phyloP scores from a whole-genome alignment of 2,888 invertebrate species.

The Morpho deidamia region DNA sequence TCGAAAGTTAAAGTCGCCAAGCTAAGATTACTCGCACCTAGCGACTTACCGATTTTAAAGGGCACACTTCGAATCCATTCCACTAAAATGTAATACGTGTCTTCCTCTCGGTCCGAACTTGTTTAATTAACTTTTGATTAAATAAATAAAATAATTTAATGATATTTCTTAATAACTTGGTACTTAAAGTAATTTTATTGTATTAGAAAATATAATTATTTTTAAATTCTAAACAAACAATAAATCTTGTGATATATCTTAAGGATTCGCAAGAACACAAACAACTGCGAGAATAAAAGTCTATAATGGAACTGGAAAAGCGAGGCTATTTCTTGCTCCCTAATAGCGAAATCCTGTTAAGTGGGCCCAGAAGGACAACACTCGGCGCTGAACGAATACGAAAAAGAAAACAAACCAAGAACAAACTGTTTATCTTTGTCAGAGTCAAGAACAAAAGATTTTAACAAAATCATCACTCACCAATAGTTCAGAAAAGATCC shows the following conservation, averaged over 20 bases:
- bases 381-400: not conserved
- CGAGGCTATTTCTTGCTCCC: not conserved
- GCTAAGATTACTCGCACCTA: no score
- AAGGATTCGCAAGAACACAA: not conserved
- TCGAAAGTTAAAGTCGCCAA: no score
- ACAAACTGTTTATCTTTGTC: constrained; percentile 5
- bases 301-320: not conserved
- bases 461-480: constrained; percentile 2
- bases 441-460: constrained; percentile 6
- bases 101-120: no score
- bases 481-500: not conserved
- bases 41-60: no score
- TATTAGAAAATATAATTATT: no score
- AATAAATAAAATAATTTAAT: no score
- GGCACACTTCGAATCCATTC: no score
- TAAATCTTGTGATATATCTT: not conserved
- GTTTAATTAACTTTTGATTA: no score
- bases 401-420: constrained; percentile 1
- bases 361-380: constrained; percentile 8
- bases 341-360: constrained; percentile 17
- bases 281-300: constrained; percentile 1
- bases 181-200: no score
- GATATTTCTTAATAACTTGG: no score
- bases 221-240: no score
- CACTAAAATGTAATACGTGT: no score